Evolutionary conservation across 2,888 invertebrate species (phyloP), one percentile per base, ranked within the genome.

Genomic region (Metacarcinus magister): DNA sequence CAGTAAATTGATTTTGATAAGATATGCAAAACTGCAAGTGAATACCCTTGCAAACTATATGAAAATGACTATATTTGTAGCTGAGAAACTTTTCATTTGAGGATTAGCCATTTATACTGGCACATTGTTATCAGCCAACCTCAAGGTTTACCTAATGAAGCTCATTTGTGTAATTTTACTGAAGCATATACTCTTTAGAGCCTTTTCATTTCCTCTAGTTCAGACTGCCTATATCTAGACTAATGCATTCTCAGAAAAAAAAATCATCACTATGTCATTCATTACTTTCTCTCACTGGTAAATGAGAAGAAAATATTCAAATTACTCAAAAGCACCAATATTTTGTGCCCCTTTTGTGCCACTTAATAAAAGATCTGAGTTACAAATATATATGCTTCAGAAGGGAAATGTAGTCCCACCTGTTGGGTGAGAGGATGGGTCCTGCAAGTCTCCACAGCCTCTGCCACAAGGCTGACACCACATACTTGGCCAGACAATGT

Each of bases 341-440:
- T 23, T 96, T 96, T 96, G 96, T 96, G 96, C 96, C 94, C 82
- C 94, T 94, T 94, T 96, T 95, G 95, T 95, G 95, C 95, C 93
- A 93, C 89, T 93, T 93, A 60, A 89, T 93, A 87, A 91, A 93
- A 39, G 91, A 60, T 48, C n/a, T 91, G 92, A 96, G 92, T 82
- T 92, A 94, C 39, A 94, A 96, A 94, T 92, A 94, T 91, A 91
- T 94, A 94, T 94, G 94, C 82, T 94, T 92, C 46, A 82, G 75
- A 92, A 54, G 94, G 92, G 28, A 87, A 92, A 75, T 90, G 67
- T 60, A 28, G n/a, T 93, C 67, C 67, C 92, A 75, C 44, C 91
- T 48, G 67, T 54, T 54, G 54, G 39, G 89, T 39, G 94, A 95
- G 46, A 96, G 32, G 92, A 87, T 89, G 54, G 54, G 89, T 93